Base-by-base conservation (phyloP, 2,797 vertebrate species). In the Phrynocephalus vlangalii region DNA sequence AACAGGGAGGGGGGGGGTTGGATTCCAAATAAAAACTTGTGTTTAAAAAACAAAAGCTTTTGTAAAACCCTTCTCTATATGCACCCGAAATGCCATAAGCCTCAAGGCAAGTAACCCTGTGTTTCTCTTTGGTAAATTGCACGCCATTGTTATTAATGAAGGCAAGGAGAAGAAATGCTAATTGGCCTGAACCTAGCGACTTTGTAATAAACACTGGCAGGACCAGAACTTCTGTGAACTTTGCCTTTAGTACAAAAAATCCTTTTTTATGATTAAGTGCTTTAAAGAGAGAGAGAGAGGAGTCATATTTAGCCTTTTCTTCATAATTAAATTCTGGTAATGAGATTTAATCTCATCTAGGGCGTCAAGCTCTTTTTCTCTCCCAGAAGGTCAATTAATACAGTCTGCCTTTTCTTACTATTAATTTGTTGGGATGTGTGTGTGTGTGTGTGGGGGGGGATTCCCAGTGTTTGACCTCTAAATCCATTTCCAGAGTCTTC, bases 321-420 rank as follows among this genome's bases (percentile, higher is more conserved):
- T 84, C 79, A n/a, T 63, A 0, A 50, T 89, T 88, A 84, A 67
- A 79, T 90, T 16, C 71, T 83, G 16, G 6, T 1, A 85, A 86
- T 67, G 78, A 84, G 84, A 90, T 70, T 67, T 82, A 76, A n/a
- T 72, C 44, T 71, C 52, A 75, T 4, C 52, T 3, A 30, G 7
- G 78, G 78, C 78, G 82, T 79, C 11, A 81, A 0, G 1, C 20
- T 6, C 16, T 63, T 5, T 83, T 73, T 44, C 1, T 44, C 26
- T 77, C 86, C 79, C 50, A 48, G 86, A 38, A 84, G 16, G 77
- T 60, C 67, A 70, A 52, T 79, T 79, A 85, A 18, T 67, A 84
- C 50, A 78, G 22, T 76, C 38, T 84, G 28, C 20, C 16, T 66
- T 66, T 33, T 75, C 60, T 71, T 56, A 70, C n/a, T 88, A 87